phyloP scores from a whole-genome alignment of 35 echinoderm and acorn worm species.

The Heliocidaris erythrogramma region DNA sequence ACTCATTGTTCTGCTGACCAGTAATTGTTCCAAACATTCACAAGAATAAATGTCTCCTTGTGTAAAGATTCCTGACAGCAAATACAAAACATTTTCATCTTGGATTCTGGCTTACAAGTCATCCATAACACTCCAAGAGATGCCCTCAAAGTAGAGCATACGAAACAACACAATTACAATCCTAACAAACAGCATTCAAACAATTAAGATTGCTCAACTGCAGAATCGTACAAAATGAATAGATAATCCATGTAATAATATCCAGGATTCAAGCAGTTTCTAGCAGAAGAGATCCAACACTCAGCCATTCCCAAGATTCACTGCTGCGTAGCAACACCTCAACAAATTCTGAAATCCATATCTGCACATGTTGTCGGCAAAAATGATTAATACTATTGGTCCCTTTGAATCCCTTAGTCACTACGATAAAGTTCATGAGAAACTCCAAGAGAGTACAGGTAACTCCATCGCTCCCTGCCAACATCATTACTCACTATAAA shows the following conservation, averaged over 20 bases:
- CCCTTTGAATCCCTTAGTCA: background rate
- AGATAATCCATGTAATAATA: background rate
- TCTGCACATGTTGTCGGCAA: slow-evolving; percentile 7
- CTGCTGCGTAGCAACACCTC: background rate
- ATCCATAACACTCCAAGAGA: too few relatives aligned
- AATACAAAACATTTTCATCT: background rate
- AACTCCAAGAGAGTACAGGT: background rate
- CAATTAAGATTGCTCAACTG: background rate
- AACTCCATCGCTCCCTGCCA: background rate
- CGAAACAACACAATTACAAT: too few relatives aligned
- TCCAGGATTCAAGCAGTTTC: background rate
- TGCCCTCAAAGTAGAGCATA: background rate
- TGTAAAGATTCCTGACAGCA: background rate
- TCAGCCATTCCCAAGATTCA: background rate
- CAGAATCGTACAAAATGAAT: background rate
- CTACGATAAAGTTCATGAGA: background rate
- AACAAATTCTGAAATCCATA: slow-evolving; percentile 12
- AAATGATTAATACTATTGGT: slow-evolving; percentile 3
- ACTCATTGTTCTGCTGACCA: background rate
- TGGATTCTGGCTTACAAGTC: background rate
- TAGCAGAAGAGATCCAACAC: background rate
- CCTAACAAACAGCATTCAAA: too few relatives aligned
- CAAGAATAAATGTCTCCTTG: background rate
- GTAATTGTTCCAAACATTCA: background rate
- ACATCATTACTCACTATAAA: background rate